phyloP scores from a whole-genome alignment of 1,140 invertebrate species.

The Lordiphosa mommai region DNA sequence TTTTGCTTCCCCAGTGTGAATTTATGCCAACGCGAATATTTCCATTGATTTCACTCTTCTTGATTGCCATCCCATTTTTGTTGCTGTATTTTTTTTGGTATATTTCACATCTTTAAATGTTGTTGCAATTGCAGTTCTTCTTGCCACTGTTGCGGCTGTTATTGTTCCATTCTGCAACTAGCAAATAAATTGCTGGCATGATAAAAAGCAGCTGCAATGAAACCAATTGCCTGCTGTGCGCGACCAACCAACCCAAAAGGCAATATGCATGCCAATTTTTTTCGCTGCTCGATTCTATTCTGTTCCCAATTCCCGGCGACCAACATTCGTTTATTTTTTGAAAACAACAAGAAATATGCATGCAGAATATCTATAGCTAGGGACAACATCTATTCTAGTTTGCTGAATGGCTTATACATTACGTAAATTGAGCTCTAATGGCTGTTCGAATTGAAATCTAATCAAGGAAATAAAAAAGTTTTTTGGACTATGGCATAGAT shows the following conservation, averaged over 20 bases:
- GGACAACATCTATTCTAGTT: conserved; percentile 5
- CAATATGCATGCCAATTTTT: conserved; percentile 29
- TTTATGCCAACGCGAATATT: conserved; percentile 72
- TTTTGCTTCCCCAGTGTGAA: conserved; percentile 36
- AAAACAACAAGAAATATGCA: no score
- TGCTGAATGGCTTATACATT: conserved; percentile 16
- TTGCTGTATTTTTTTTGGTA: no score
- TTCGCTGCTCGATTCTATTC: conserved; percentile 9
- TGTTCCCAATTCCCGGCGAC: not conserved
- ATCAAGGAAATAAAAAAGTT: conserved; percentile 36
- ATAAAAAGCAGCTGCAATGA: conserved; percentile 30
- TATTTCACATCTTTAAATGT: conserved; percentile 55
- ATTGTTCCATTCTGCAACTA: conserved; percentile 27
- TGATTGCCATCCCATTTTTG: conserved; percentile 42
- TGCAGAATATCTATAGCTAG: no score
- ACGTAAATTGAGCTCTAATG: conserved; percentile 38
- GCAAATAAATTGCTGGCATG: conserved; percentile 58
- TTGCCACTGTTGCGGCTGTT: conserved; percentile 10
- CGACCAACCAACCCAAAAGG: conserved; percentile 24
- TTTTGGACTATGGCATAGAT: not conserved
- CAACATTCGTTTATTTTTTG: no score
- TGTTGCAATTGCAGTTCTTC: conserved; percentile 25
- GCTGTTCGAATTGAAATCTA: conserved; percentile 38
- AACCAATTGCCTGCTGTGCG: conserved; percentile 6
- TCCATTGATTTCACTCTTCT: conserved; percentile 70